phyloP scores from a whole-genome alignment of 2,888 invertebrate species.

The Malthinus seriepunctatus region DNA sequence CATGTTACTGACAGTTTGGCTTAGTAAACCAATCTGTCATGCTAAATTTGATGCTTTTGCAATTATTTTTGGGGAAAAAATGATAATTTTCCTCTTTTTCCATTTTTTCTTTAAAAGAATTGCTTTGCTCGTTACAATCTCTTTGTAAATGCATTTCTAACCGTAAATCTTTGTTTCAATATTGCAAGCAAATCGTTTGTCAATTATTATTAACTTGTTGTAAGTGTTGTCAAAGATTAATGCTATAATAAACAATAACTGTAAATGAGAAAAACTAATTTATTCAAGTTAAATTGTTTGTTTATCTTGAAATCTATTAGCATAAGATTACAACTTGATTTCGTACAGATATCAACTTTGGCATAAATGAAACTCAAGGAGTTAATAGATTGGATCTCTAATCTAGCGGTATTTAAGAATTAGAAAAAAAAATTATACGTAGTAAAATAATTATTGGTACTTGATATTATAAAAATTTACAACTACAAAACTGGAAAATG shows the following conservation, averaged over 20 bases:
- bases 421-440: too few species aligned
- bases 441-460: too few species aligned
- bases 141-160: constrained; percentile 2
- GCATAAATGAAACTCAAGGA: constrained; percentile 4
- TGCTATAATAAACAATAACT: constrained; percentile 3
- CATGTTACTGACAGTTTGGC: constrained; percentile 15
- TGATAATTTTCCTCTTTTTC: not conserved
- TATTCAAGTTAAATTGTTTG: constrained; percentile 4
- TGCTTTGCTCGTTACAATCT: too few species aligned
- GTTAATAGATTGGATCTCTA: constrained; percentile 2
- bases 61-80: constrained; percentile 10
- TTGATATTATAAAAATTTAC: too few species aligned
- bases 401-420: too few species aligned
- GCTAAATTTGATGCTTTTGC: constrained; percentile 13
- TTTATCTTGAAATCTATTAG: constrained; percentile 5
- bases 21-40: constrained; percentile 13
- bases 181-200: constrained; percentile 2
- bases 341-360: not conserved
- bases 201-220: constrained; percentile 1
- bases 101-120: not conserved
- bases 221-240: constrained; percentile 1
- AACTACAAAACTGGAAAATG: too few species aligned
- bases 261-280: not conserved
- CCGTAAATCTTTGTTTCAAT: not conserved
- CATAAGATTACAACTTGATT: constrained; percentile 3